Percentiles rank a stretch among this genome's conserved stretches.
Conservation (phyloP, 2,797 vertebrate genomes). For the Sebastes trivittatus region DNA sequence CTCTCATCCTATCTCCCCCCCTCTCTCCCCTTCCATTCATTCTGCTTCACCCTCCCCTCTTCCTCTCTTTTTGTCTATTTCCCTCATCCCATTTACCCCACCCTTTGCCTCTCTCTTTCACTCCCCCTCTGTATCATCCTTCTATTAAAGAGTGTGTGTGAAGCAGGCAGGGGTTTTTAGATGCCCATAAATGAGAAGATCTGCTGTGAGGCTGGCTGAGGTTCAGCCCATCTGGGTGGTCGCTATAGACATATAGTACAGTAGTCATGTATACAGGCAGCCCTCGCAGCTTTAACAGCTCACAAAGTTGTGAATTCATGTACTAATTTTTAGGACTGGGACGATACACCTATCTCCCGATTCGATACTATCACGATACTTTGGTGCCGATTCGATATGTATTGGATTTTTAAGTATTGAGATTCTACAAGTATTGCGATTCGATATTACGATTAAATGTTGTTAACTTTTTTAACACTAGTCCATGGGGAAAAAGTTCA, state of each 20-base stretch:
- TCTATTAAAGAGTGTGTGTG: slow-evolving; percentile 36
- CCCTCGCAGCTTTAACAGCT: not conserved
- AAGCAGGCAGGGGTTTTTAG: slow-evolving; percentile 24
- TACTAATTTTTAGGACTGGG: not conserved
- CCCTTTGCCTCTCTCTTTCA: slow-evolving; percentile 24
- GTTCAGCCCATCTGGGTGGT: slow-evolving; percentile 16
- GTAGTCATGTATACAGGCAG: not conserved
- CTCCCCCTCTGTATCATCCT: slow-evolving; percentile 41
- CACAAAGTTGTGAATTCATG: not conserved
- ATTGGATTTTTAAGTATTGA: too few relatives aligned
- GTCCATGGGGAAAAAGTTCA: too few relatives aligned
- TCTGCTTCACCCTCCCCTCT: slow-evolving; percentile 26
- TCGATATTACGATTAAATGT: too few relatives aligned
- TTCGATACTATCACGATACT: too few relatives aligned
- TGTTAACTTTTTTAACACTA: too few relatives aligned
- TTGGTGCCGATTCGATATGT: too few relatives aligned
- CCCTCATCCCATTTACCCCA: slow-evolving; percentile 42
- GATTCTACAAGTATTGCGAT: too few relatives aligned
- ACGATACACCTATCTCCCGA: too few relatives aligned
- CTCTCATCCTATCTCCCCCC: slow-evolving; percentile 40
- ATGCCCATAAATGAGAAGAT: slow-evolving; percentile 23
- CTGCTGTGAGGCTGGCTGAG: not conserved
- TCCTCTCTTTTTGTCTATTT: slow-evolving; percentile 44
- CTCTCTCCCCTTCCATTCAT: slow-evolving; percentile 41
- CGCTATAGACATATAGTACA: not conserved